Percentiles rank a stretch among this genome's conserved stretches.
phyloP scores from a whole-genome alignment of 2,797 vertebrate species.

The Lagocephalus sceleratus region DNA sequence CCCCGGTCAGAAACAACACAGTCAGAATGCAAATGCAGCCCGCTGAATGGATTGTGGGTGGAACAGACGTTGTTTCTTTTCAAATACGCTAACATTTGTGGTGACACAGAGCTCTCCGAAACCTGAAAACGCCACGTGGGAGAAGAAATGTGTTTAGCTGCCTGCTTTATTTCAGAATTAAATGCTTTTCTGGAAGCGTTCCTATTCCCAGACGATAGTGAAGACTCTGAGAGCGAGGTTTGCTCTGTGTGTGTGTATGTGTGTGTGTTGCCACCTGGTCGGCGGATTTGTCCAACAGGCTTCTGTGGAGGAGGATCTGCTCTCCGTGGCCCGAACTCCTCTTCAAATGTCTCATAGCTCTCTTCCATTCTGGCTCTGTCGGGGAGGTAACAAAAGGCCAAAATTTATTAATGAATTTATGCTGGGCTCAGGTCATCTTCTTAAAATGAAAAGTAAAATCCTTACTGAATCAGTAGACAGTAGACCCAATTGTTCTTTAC shows the following conservation, averaged over 20 bases:
- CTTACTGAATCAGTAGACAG: slow-evolving; percentile 1
- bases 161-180: not conserved
- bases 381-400: slow-evolving; percentile 7
- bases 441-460: not conserved
- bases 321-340: slow-evolving; percentile 67
- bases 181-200: too few species aligned
- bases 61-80: not conserved
- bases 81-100: slow-evolving; percentile 13
- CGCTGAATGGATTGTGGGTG: slow-evolving; percentile 17
- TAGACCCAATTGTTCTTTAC: slow-evolving; percentile 2
- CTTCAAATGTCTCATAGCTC: slow-evolving; percentile 78
- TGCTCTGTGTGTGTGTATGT: slow-evolving; percentile 20
- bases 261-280: slow-evolving; percentile 62
- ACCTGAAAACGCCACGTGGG: not conserved
- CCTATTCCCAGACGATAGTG: too few species aligned
- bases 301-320: slow-evolving; percentile 66
- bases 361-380: slow-evolving; percentile 64
- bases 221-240: not conserved
- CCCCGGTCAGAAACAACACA: slow-evolving; percentile 25
- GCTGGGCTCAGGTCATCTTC: not conserved
- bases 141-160: slow-evolving; percentile 1
- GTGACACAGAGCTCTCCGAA: slow-evolving; percentile 3
- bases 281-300: slow-evolving; percentile 61
- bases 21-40: slow-evolving; percentile 38
- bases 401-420: not conserved